Percentiles rank a stretch among this genome's conserved stretches.
phyloP scores from a whole-genome alignment of 2,113 vertebrate species.

The Callospermophilus lateralis region DNA sequence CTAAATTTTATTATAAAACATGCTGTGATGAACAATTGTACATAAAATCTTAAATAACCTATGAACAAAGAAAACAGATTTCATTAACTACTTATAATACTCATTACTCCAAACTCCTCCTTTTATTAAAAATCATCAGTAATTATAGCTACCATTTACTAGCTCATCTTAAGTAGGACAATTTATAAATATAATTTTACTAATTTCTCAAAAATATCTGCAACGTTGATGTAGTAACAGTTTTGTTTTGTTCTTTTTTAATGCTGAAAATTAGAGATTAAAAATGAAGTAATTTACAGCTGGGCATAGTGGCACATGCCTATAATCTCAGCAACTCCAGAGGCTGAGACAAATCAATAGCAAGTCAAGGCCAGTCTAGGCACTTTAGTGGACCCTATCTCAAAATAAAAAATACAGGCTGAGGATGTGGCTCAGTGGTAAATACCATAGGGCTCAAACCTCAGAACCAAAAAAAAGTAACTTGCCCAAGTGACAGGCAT shows the following conservation, averaged over 20 bases:
- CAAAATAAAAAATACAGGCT: too few species aligned
- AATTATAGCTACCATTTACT: background rate
- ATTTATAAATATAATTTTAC: constrained; percentile 8
- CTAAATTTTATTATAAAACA: constrained; percentile 46
- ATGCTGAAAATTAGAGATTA: background rate
- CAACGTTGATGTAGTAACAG: background rate
- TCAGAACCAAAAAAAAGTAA: background rate
- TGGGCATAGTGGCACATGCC: too few species aligned
- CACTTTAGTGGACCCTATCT: too few species aligned
- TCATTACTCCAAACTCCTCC: background rate
- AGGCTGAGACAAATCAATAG: too few species aligned
- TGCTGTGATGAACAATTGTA: background rate
- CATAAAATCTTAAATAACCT: constrained; percentile 40
- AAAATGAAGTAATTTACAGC: background rate
- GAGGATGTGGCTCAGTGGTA: too few species aligned
- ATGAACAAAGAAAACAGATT: constrained; percentile 34
- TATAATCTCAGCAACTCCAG: too few species aligned
- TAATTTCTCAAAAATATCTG: constrained; percentile 10
- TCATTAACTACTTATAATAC: background rate
- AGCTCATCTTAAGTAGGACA: background rate
- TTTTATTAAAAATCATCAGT: constrained; percentile 9
- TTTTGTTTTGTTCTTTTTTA: background rate
- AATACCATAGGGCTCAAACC: too few species aligned
- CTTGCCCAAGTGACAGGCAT: background rate
- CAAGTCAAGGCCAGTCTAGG: too few species aligned